Percentiles rank a stretch among this genome's conserved stretches.
Conservation (phyloP, 2,888 invertebrate species). For the Dastarcus helophoroides region DNA sequence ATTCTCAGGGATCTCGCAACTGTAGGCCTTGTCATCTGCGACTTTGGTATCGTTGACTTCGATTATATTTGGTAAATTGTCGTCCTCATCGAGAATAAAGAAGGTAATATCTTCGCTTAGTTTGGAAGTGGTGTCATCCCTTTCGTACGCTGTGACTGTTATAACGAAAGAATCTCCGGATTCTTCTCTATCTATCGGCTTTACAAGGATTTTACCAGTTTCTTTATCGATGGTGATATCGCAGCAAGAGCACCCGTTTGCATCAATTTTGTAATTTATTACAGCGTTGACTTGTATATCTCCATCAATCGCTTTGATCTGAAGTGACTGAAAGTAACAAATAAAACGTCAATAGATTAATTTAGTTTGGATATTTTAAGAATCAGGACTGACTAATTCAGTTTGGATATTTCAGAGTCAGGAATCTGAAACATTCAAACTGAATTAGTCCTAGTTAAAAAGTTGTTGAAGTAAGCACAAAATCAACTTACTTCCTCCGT, state of each 20-base stretch:
- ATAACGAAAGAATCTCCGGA: slow-evolving; percentile 22
- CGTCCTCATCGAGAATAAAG: slow-evolving; percentile 48
- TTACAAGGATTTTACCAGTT: slow-evolving; percentile 26
- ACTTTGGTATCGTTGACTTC: too few species aligned
- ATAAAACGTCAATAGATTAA: too few species aligned
- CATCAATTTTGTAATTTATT: slow-evolving; percentile 42
- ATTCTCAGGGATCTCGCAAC: slow-evolving; percentile 44
- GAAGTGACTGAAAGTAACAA: slow-evolving; percentile 26
- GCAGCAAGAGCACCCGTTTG: slow-evolving; percentile 20
- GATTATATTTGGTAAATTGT: slow-evolving; percentile 48
- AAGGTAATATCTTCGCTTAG: slow-evolving; percentile 24
- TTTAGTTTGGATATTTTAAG: too few species aligned
- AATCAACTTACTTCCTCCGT: slow-evolving; percentile 21
- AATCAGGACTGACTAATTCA: too few species aligned
- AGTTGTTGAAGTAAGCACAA: too few species aligned
- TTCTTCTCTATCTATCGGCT: slow-evolving; percentile 32
- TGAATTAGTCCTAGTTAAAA: too few species aligned
- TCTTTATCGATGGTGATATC: slow-evolving; percentile 19
- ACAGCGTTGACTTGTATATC: slow-evolving; percentile 46
- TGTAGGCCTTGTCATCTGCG: too few species aligned
- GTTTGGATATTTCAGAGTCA: too few species aligned
- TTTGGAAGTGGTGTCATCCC: slow-evolving; percentile 18
- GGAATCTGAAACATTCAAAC: too few species aligned
- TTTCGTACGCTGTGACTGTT: slow-evolving; percentile 30
- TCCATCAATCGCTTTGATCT: slow-evolving; percentile 47